Base-by-base conservation (phyloP, 1,140 invertebrate genomes). In the Drosophila insularis region DNA sequence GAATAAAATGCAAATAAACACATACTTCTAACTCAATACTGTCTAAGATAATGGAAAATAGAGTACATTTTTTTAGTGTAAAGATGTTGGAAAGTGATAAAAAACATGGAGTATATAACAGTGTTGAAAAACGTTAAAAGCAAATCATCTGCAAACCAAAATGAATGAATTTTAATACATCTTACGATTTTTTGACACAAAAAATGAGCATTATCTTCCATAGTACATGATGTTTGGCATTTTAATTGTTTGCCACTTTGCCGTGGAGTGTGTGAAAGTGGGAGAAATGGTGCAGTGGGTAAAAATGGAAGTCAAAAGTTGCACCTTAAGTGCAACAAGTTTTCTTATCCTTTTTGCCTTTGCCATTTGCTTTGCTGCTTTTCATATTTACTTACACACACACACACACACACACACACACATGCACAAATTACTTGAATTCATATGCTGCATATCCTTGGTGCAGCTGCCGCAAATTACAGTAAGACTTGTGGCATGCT, bases 401-500 rank as follows among this genome's bases (percentile, higher is more conserved):
- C 39, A 63, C 50, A 62, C 63, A 59, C 39, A 39, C 39, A 70
- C 53, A 61, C 17, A 40, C 4, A 17, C 14, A 19, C 6, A 46
- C 14, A 3, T 7, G 58, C 56, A 64, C 68, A 58, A 65, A 75
- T 75, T 80, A 84, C 68, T 79, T 76, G 77, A 82, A 87, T 89
- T 79, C 84, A 89, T 87, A 81, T 82, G 63, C 80, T 78, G 63
- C 80, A 74, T 82, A 77, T 87, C 82, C 79, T 71, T 79, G 79
- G 56, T 73, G 79, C 82, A 87, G 82, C 79, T 87, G 85, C 84
- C 85, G 74, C 85, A 89, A 89, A 80, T 84, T 89, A 86, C 74
- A 80, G 84, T 80, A 90, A 80, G 85, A 89, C 85, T 89, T 89
- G 84, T 89, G 85, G 84, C 85, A 84, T 89, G 77, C 82, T 89